Evolutionary conservation across 2,888 invertebrate genomes (phyloP).

Genomic region (Caenorhabditis imperialis): DNA sequence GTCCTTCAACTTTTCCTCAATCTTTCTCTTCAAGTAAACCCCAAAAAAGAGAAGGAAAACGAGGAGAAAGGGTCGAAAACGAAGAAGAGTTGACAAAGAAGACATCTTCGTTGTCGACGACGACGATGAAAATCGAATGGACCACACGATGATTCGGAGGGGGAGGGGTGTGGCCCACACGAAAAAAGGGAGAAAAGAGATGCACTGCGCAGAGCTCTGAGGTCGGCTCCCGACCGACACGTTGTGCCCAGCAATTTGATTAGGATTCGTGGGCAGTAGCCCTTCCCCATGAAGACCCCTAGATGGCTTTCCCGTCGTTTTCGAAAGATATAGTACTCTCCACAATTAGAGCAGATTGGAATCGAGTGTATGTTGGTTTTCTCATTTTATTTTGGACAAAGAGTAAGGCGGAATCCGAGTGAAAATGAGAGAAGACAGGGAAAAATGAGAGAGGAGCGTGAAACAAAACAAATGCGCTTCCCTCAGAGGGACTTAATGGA

Average conservation of each 20-base stretch:
- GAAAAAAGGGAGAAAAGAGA: slow-evolving; percentile 12
- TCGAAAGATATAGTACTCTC: slow-evolving; percentile 23
- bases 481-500: slow-evolving; percentile 1
- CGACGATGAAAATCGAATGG: slow-evolving; percentile 44
- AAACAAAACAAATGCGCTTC: slow-evolving; percentile 6
- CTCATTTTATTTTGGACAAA: not conserved
- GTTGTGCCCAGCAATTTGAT: slow-evolving; percentile 43
- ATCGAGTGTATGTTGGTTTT: not conserved
- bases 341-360: slow-evolving; percentile 28
- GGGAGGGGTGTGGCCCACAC: slow-evolving; percentile 2
- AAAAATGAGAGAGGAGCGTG: slow-evolving; percentile 3
- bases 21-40: slow-evolving; percentile 17
- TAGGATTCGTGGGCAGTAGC: slow-evolving; percentile 43
- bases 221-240: slow-evolving; percentile 16
- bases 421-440: slow-evolving; percentile 6
- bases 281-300: not conserved
- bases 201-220: slow-evolving; percentile 10
- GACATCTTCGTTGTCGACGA: slow-evolving; percentile 9
- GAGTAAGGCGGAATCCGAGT: not conserved
- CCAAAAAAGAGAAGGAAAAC: slow-evolving; percentile 11
- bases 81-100: slow-evolving; percentile 3
- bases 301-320: slow-evolving; percentile 14
- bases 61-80: slow-evolving; percentile 10
- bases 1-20: too few relatives aligned
- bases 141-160: slow-evolving; percentile 36